These are phyloP conservation scores for Mesorhabditis sp. DNA, from an alignment of 2,888 invertebrate genomes.

Conservation along the genomic window DNA sequence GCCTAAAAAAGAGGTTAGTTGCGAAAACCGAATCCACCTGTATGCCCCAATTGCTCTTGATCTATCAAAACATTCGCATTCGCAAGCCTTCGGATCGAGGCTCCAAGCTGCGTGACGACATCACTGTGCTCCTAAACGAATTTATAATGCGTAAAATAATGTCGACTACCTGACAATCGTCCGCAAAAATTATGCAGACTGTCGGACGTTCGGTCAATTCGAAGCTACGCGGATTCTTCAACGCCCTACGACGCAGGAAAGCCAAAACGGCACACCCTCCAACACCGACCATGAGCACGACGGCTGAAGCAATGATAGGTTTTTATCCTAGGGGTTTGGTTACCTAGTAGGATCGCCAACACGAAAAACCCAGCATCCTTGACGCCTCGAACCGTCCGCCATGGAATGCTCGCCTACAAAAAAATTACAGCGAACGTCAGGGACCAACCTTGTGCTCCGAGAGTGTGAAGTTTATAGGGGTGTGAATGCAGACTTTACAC, in stretches of 20 bases:
- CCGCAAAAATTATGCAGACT: background rate
- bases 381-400: background rate
- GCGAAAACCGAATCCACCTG: constrained; percentile 11
- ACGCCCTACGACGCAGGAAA: background rate
- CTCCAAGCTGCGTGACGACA: constrained; percentile 27
- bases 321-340: background rate
- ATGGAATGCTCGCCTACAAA: constrained; percentile 1
- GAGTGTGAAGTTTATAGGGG: constrained; percentile 38
- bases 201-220: background rate
- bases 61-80: constrained; percentile 30
- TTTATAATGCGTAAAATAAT: background rate
- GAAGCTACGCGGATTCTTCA: background rate
- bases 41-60: constrained; percentile 25
- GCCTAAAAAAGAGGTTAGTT: constrained; percentile 19
- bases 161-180: background rate
- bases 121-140: constrained; percentile 27
- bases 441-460: constrained; percentile 20
- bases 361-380: background rate
- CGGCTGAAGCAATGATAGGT: background rate
- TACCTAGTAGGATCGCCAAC: background rate
- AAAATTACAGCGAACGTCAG: background rate
- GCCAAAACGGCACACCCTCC: background rate
- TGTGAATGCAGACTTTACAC: constrained; percentile 27
- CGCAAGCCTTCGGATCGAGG: constrained; percentile 25
- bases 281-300: background rate